Evolutionary conservation across 1,140 invertebrate genomes (phyloP), one percentile per base, ranked within the genome.

Genomic region (Drosophila grimshawi): DNA sequence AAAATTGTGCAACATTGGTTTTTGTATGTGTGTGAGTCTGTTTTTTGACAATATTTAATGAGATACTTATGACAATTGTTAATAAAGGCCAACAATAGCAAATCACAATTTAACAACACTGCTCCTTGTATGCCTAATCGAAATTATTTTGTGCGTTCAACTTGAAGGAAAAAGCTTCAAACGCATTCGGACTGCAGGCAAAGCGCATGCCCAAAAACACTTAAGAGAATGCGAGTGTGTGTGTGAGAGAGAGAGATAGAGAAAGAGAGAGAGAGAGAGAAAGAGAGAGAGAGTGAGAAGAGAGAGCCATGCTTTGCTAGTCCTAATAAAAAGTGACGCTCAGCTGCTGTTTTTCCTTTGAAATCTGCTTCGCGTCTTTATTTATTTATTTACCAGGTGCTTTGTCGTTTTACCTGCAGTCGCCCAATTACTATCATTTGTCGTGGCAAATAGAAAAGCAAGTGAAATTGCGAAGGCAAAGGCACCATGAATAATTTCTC

Each of bases 301-400:
- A 6, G 62, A 43, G 68, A 59, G 62, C 39, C 52, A 37, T 6
- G 63, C 27, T 39, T 46, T 56, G 48, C 29, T 5, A 46, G 55
- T 59, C 63, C 64, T 57, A 72, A 74, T 57, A 72, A 74, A 52
- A 70, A 43, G 39, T 37, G 10, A 61, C 51, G 55, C 67, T 71
- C 76, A 70, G 63, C 77, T 80, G 76, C 69, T 70, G 62, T 67
- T 82, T 85, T 70, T 76, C 74, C 85, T 88, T 89, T 88, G 67
- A 78, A 85, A 66, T 80, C 70, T 76, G 74, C 61, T 88, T 88
- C 85, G 85, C 80, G 64, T 89, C 66, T 88, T 88, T 88, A 88
- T 88, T 88, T 88, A 89, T 88, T 88, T 88, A 88, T 89, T 88
- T 89, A 76, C 71, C 60, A 76, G 74, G 33, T 70, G 56, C 39